Base-by-base conservation (phyloP, 2,797 vertebrate genomes). In the Eulemur coronatus region DNA sequence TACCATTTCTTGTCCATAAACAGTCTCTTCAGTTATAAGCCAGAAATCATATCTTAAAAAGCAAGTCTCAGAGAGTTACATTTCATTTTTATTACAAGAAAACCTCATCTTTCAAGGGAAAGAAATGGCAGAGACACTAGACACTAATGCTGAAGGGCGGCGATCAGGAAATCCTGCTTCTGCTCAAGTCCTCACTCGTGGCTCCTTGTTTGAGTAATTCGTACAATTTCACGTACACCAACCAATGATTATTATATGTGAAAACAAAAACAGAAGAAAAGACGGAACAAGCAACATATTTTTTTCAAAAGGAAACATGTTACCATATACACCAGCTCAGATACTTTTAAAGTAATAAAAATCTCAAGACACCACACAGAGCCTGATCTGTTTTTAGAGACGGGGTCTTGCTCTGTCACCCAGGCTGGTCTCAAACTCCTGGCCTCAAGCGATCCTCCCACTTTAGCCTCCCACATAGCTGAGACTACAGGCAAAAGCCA, bases 71-170 rank as follows among this genome's bases (percentile, higher is more conserved):
- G 72, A 79, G 61, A 96, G 20, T 95, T 92, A 75, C 78, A 85
- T 95, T 97, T 97, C 96, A 90, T 61, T 94, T 97, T 97, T 97
- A 90, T 81, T 94, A 41, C 30, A 95, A 97, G 41, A 85, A 17
- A 96, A 89, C 5, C n/a, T 95, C 88, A 55, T 95, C 75, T 93
- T 98, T 98, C 30, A 93, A 65, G 94, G 30, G n/a, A 97, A 86
- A 35, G 67, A 30, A 46, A 87, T 26, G 52, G 46, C 4, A 15
- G 26, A 52, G 41, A 92, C 46, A 46, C 43, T 46, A 46, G 43
- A 10, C 10, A 46, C 11, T 4, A 8, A 14, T 1, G 6, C 7
- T 50, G 67, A 52, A 3, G 35, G 59, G 63, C 4, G 33, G 17
- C 4, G 33, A 33, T 7, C 4, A 67, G 43, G 57, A 96, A 94